Base-by-base conservation (phyloP, 2,113 vertebrate genomes). In the Pithys albifrons region DNA sequence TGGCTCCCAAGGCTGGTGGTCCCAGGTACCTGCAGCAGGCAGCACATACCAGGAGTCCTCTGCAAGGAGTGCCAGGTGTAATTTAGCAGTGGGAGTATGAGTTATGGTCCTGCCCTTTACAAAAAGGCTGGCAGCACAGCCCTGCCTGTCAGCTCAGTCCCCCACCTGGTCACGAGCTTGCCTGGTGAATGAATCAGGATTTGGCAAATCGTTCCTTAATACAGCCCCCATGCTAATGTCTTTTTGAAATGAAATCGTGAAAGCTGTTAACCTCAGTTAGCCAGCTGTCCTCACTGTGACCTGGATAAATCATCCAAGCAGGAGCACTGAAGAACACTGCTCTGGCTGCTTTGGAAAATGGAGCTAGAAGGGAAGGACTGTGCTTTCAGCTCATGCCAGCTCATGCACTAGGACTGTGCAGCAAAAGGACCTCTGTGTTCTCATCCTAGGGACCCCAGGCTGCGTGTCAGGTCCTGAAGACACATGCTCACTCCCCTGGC, bases 231-330 rank as follows among this genome's bases (percentile, higher is more conserved):
- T 98, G 97, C 96, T 97, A 98, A 98, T 97, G 95, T 94, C 96
- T 97, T 97, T 97, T 78, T 97, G 97, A 98, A 98, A 97, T 97
- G 96, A 97, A 97, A 97, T 97, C 0, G 83, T 97, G 97, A 96
- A 97, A 96, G 97, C 97, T 97, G 97, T 98, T 98, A 97, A 98
- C 98, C 97, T 97, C 97, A 92, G 97, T 98, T 97, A 98, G 94
- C 95, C 77, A 52, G 91, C 87, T 97, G 97, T 98, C 97, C 97
- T 97, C 96, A 75, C 93, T 11, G 0, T 97, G 97, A 98, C 98
- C 95, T 37, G 95, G 96, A 97, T 98, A 98, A 98, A 98, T 98
- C 98, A 98, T 92, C 82, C 69, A 35, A 83, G 95, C 88, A 51
- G 89, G 80, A 76, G 62, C 91, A 35, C 65, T 41, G 20, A 91